Conservation (phyloP, 2,888 invertebrate species). For the Brachyptera putata region DNA sequence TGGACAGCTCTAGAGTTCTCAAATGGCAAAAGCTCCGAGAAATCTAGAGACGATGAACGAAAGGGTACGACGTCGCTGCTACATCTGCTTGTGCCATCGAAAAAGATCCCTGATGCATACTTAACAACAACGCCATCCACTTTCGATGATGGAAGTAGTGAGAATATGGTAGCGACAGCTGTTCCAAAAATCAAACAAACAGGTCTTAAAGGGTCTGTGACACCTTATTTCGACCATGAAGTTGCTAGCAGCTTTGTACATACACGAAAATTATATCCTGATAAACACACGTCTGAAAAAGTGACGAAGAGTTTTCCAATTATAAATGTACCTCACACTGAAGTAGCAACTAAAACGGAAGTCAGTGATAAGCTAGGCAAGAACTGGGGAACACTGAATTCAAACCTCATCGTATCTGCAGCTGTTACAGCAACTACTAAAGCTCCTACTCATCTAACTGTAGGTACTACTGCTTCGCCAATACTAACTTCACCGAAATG, state of each 20-base stretch:
- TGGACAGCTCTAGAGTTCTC: conserved; percentile 78
- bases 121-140: conserved; percentile 56
- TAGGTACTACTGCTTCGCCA: conserved; percentile 37
- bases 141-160: conserved; percentile 26
- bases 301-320: not conserved
- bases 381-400: conserved; percentile 26
- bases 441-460: conserved; percentile 5
- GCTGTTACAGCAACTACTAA: conserved; percentile 1
- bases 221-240: conserved; percentile 11
- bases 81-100: conserved; percentile 54
- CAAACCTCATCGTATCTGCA: conserved; percentile 26
- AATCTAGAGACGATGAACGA: not conserved
- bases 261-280: not conserved
- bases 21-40: conserved; percentile 43
- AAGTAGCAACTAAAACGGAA: not conserved
- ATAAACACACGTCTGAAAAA: not conserved
- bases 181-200: conserved; percentile 13
- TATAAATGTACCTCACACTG: not conserved
- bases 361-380: not conserved
- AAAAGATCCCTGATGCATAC: conserved; percentile 73
- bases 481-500: conserved; percentile 54
- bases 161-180: conserved; percentile 20
- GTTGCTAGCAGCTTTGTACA: not conserved
- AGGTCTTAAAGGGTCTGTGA: not conserved
- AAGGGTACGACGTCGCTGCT: conserved; percentile 20